phyloP scores from a whole-genome alignment of 1,140 invertebrate species.

The Pseudomyrmex pallidus region DNA sequence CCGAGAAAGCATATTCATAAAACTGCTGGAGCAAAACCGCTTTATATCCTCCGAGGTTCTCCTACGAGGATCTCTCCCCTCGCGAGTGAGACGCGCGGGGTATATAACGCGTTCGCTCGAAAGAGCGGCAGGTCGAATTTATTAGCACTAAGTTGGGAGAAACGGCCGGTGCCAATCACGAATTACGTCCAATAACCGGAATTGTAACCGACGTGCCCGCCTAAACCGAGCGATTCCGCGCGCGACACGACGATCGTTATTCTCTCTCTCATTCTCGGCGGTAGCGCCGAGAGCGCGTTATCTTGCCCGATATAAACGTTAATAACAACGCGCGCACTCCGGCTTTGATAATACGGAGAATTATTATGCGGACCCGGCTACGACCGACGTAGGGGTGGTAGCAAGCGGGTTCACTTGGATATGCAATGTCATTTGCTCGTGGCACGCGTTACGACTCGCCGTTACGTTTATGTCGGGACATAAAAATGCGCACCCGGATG shows the following conservation, averaged over 20 bases:
- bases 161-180: conserved; percentile 82
- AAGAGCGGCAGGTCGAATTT: conserved; percentile 77
- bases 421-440: conserved; percentile 75
- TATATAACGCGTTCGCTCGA: conserved; percentile 20
- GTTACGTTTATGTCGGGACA: conserved; percentile 80
- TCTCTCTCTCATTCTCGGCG: conserved; percentile 29
- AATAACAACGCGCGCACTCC: conserved; percentile 70
- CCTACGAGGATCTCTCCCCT: conserved; percentile 49
- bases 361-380: conserved; percentile 72
- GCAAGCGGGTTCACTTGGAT: conserved; percentile 60
- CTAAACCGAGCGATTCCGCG: conserved; percentile 72
- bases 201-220: conserved; percentile 78
- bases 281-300: conserved; percentile 75
- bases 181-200: conserved; percentile 82
- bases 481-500: conserved; percentile 75
- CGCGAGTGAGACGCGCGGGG: conserved; percentile 1
- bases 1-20: conserved; percentile 84
- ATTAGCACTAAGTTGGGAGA: conserved; percentile 81
- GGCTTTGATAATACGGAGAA: conserved; percentile 80
- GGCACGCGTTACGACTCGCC: conserved; percentile 78
- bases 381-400: conserved; percentile 17
- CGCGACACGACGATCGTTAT: conserved; percentile 74
- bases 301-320: conserved; percentile 77
- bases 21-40: conserved; percentile 82
- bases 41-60: conserved; percentile 77